Percentiles rank a stretch among this genome's conserved stretches.
Evolutionary conservation across 1,140 invertebrate species (phyloP).

Genomic region (Megalopta genalis): DNA sequence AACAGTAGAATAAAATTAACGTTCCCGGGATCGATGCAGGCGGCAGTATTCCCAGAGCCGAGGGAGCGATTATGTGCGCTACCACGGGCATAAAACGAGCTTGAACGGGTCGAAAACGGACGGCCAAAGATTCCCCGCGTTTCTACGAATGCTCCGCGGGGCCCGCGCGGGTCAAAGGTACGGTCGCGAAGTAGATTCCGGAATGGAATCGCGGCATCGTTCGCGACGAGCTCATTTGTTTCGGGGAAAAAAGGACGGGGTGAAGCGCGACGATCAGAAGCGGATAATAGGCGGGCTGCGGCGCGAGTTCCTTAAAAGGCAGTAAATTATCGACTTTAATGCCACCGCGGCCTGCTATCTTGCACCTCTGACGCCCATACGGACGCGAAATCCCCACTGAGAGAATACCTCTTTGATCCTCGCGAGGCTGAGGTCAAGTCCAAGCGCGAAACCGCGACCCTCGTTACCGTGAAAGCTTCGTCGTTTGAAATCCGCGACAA

Average conservation of each 20-base stretch:
- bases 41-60: neutral
- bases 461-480: slow-evolving; percentile 39
- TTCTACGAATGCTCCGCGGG: neutral
- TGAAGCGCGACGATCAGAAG: slow-evolving; percentile 42
- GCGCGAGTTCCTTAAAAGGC: slow-evolving; percentile 48
- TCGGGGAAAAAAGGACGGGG: slow-evolving; percentile 25
- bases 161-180: neutral
- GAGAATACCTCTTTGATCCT: slow-evolving; percentile 47
- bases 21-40: no score
- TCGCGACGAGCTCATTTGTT: slow-evolving; percentile 40
- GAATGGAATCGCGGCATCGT: slow-evolving; percentile 22
- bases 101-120: neutral
- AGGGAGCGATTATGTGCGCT: neutral
- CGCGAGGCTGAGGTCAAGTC: slow-evolving; percentile 34
- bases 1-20: neutral
- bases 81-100: neutral
- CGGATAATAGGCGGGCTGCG: slow-evolving; percentile 41
- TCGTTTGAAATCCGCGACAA: slow-evolving; percentile 16
- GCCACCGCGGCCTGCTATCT: slow-evolving; percentile 50
- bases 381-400: slow-evolving; percentile 47
- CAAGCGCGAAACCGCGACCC: slow-evolving; percentile 36
- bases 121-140: neutral
- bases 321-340: slow-evolving; percentile 54
- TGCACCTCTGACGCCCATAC: slow-evolving; percentile 46
- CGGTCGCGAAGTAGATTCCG: neutral